phyloP scores from a whole-genome alignment of 2,888 invertebrate species.

The Ellobium chinense region DNA sequence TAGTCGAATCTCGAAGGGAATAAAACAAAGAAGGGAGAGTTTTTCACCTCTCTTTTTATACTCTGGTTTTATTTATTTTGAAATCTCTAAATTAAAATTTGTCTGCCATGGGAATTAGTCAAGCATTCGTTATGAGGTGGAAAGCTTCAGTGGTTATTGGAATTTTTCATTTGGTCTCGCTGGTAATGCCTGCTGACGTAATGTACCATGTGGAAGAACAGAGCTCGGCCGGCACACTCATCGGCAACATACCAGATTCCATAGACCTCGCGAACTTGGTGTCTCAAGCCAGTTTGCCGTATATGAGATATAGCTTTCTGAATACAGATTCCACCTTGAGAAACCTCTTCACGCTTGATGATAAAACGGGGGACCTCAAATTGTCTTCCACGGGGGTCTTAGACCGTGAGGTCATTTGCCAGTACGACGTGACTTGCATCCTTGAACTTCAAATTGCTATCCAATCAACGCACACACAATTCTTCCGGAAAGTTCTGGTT shows the following conservation, averaged over 20 bases:
- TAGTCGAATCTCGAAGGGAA: no score
- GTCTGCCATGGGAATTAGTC: background rate
- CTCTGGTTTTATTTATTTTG: no score
- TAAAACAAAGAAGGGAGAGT: no score
- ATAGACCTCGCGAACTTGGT: constrained; percentile 57
- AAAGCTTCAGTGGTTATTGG: constrained; percentile 7
- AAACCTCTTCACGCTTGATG: constrained; percentile 61
- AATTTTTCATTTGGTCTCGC: background rate
- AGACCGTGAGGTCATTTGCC: constrained; percentile 67
- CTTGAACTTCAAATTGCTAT: constrained; percentile 63
- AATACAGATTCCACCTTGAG: constrained; percentile 54
- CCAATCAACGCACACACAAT: constrained; percentile 63
- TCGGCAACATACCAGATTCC: constrained; percentile 66
- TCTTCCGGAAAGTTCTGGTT: constrained; percentile 67
- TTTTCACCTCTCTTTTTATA: no score
- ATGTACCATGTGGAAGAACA: constrained; percentile 49
- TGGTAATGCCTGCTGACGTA: constrained; percentile 25
- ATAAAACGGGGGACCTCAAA: constrained; percentile 59
- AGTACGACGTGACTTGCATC: constrained; percentile 56
- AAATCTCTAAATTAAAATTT: constrained; percentile 12
- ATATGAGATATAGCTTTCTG: constrained; percentile 63
- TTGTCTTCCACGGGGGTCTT: constrained; percentile 50
- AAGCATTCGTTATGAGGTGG: background rate
- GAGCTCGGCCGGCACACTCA: constrained; percentile 45
- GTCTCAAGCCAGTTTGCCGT: constrained; percentile 54